Evolutionary conservation across 2,888 invertebrate species (phyloP), one percentile per base, ranked within the genome.

Genomic region (Stenotaenia linearis): DNA sequence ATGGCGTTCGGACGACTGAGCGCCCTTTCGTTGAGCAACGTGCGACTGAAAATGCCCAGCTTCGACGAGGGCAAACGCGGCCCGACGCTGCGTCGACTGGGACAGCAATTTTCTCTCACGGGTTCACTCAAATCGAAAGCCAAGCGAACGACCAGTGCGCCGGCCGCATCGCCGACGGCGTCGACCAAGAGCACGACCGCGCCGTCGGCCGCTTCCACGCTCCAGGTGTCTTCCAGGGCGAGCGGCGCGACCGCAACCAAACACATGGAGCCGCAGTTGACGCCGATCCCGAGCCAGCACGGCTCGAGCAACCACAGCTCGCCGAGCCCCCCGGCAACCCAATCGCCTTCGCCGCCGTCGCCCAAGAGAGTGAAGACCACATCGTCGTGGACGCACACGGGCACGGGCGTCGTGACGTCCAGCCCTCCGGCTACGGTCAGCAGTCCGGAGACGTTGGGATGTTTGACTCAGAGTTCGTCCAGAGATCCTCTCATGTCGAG

Each of bases 41-140:
- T 79, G 23, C 37, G 45, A 2, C 78, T 81, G 21, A 74, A 77
- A 78, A 75, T 80, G 78, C 81, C 81, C 23, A 81, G 81, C 75
- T 81, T 81, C 50, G 81, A 81, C 15, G 81, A 81, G 18, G 81
- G 80, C 25, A 81, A 77, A 32, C 37, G 69, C 23, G 78, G 77
- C 18, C 80, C 81, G 4, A 74, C 77, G 45, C 75, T 75, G 23
- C 28, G 81, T 2, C 75, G 81, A 3, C 78, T 80, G 32, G 81
- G 81, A 1, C 81, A 80, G 35, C 81, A 80, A 30, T 40, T 74
- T 5, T 74, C 79, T 0, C 69, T 80, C 21, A 30, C 80, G 9
- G 80, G 81, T 1, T 81, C 81, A 4, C 74, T 81, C 25, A 81
- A 81, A 23, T 28, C 77, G 40, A 80, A 78, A 18, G 80, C 78